Evolutionary conservation across 37 sponge, comb jelly and placozoan species (phyloP).

Genomic region (Aplysina aerophoba): DNA sequence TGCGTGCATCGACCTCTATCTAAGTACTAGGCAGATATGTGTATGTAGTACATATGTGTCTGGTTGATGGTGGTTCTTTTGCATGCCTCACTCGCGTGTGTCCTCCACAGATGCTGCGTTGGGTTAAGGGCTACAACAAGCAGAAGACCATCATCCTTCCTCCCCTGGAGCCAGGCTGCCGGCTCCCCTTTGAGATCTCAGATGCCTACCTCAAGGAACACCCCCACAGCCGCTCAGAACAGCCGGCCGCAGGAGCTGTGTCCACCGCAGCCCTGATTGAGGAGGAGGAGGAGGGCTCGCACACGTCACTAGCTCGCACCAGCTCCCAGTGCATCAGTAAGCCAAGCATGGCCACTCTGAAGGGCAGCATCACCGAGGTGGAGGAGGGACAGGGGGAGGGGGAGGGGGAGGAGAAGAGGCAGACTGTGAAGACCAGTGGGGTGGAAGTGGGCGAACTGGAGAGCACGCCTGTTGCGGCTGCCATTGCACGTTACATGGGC

Average conservation of each 20-base stretch:
- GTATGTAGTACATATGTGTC: no score
- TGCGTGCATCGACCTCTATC: no score
- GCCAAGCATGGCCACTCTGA: slow-evolving; percentile 5
- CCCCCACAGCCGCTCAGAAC: no score
- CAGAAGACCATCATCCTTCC: slow-evolving; percentile 82
- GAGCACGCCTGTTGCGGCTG: slow-evolving; percentile 75
- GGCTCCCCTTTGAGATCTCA: slow-evolving; percentile 78
- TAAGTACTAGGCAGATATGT: no score
- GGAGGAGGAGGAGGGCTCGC: slow-evolving; percentile 12
- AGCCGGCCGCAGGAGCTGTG: background rate
- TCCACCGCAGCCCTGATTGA: background rate
- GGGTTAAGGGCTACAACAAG: slow-evolving; percentile 74
- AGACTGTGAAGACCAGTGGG: background rate
- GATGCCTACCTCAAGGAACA: slow-evolving; percentile 61
- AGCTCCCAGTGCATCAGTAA: slow-evolving; percentile 31
- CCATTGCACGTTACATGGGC: slow-evolving; percentile 93
- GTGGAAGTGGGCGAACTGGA: slow-evolving; percentile 65
- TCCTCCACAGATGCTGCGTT: slow-evolving; percentile 66
- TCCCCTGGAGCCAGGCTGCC: slow-evolving; percentile 71
- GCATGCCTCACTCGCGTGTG: background rate
- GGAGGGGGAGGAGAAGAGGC: background rate
- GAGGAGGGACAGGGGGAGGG: background rate
- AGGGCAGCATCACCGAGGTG: background rate
- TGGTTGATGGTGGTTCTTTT: no score
- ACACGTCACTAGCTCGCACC: slow-evolving; percentile 21